Base-by-base conservation (phyloP, 1,140 invertebrate species). In the Drosophila ambigua region DNA sequence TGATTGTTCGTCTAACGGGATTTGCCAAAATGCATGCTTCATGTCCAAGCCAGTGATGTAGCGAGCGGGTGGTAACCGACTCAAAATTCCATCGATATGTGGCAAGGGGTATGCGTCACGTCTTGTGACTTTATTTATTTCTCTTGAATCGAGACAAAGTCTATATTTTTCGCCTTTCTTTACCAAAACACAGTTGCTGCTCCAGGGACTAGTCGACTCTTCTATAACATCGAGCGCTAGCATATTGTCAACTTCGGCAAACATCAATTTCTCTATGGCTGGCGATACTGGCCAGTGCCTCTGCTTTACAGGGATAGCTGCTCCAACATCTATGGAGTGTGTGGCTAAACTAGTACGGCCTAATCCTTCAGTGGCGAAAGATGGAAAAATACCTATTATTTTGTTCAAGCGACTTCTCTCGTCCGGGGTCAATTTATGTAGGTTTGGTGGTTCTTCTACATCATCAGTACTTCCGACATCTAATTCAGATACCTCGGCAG, bases 21-120 rank as follows among this genome's bases (percentile, higher is more conserved):
- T 65, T 44, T 66, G 54, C 46, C 91, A 89, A 90, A 88, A 92
- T 0, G 90, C 90, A 31, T 84, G 67, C 54, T 90, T 92, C 15
- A 92, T 64, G 61, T 91, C 85, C 5, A 92, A 39, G 2, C 85
- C 79, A 44, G 81, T 71, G 5, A 81, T 74, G 31, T 51, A 75
- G 7, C 49, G 28, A 26, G 79, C 90, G 15, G 81, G 52, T 6
- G 57, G 46, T 0, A 81, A 6, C 2, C 66, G 16, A 31, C 61
- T 77, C 7, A 66, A 20, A 8, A 77, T 69, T 1, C 71, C 65
- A 6, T 74, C 71, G 11, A 81, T 54, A 39, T 73, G 49, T n/a
- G 45, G 67, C 7, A 68, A 13, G 63, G 63, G 74, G 39, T 75
- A 78, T 7, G 66, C 66, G 35, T 77, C 68, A 16, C 65, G 77